These are phyloP conservation scores for Melopsittacus undulatus DNA, from an alignment of 2,797 vertebrate genomes.

Conservation along the genomic window DNA sequence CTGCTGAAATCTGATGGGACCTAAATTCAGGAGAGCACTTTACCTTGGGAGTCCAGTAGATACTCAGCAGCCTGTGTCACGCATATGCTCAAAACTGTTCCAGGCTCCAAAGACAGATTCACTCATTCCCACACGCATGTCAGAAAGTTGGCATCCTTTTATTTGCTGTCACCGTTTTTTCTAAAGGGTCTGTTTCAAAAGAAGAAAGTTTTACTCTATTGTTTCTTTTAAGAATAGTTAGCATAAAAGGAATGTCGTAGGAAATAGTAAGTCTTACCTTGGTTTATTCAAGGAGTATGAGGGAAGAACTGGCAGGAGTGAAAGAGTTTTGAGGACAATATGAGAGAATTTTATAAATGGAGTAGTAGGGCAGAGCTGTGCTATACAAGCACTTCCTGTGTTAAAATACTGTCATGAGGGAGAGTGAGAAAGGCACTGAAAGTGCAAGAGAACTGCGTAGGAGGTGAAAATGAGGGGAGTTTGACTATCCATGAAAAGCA, in stretches of 20 bases:
- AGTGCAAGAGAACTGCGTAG: background rate
- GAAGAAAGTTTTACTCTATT: background rate
- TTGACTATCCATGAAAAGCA: background rate
- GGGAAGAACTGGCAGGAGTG: background rate
- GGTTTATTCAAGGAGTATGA: conserved; percentile 9
- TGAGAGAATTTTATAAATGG: background rate
- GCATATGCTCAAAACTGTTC: background rate
- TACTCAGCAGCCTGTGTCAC: background rate
- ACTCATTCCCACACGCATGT: accelerated
- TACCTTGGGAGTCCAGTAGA: background rate
- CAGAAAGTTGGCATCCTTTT: background rate
- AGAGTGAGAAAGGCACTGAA: background rate
- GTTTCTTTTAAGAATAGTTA: background rate
- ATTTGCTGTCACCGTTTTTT: conserved; percentile 21
- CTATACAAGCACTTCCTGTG: background rate
- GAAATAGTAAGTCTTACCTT: background rate
- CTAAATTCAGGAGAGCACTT: background rate
- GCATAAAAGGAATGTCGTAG: background rate
- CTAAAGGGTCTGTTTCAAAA: background rate
- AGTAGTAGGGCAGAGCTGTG: conserved; percentile 3
- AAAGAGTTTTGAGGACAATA: background rate
- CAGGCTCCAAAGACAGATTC: background rate
- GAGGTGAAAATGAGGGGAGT: background rate
- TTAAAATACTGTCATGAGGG: conserved; percentile 16
- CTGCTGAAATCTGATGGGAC: background rate